Percentiles rank a stretch among this genome's conserved stretches.
These are phyloP conservation scores for Hesperophylax magnus DNA, from an alignment of 1,140 invertebrate genomes.

Conservation along the genomic window DNA sequence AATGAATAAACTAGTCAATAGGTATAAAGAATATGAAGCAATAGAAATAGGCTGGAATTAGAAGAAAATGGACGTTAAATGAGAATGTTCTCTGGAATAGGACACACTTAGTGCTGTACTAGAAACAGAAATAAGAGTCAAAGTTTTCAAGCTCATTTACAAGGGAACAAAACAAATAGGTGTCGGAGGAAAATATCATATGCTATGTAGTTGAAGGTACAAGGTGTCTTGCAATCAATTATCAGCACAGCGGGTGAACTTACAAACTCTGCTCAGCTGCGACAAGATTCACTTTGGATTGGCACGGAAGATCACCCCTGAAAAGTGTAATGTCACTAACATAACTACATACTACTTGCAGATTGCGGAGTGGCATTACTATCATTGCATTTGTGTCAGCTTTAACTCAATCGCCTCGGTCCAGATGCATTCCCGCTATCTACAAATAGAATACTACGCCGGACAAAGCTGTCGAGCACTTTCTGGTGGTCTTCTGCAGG, in stretches of 20 bases:
- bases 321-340: constrained; percentile 65
- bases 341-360: constrained; percentile 48
- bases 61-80: neutral
- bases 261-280: constrained; percentile 62
- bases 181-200: constrained; percentile 39
- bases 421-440: neutral
- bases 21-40: too few relatives aligned
- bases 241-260: constrained; percentile 58
- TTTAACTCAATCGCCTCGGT: neutral
- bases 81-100: constrained; percentile 26
- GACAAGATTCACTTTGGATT: constrained; percentile 60
- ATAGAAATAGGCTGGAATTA: too few relatives aligned
- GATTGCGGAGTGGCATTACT: neutral
- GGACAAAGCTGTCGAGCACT: too few relatives aligned
- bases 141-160: constrained; percentile 53
- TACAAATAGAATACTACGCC: too few relatives aligned
- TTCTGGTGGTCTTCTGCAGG: too few relatives aligned
- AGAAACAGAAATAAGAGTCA: constrained; percentile 40
- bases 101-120: constrained; percentile 22
- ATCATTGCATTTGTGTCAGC: neutral
- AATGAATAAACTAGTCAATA: too few relatives aligned
- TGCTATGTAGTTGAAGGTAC: constrained; percentile 48
- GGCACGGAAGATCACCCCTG: constrained; percentile 75
- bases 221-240: constrained; percentile 47
- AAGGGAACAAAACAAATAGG: constrained; percentile 50